Base-by-base conservation (phyloP, 1,140 invertebrate genomes). In the Papilio xuthus region DNA sequence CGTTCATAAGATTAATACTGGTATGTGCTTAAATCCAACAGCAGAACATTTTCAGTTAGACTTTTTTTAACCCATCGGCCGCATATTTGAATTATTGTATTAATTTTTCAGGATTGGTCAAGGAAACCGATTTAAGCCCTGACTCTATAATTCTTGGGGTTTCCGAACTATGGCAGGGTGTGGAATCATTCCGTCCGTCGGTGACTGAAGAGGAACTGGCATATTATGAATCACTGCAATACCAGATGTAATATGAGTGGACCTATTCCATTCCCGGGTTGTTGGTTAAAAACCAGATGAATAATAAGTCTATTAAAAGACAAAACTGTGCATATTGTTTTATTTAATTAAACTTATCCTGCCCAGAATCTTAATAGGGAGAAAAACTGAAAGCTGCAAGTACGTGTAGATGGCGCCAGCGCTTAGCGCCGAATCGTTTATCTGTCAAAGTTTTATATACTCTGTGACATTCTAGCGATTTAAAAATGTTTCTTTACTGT, bases 171-270 rank as follows among this genome's bases (percentile, higher is more conserved):
- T 86, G 83, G 83, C 80, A 88, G 63, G 92, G 89, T 9, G 88
- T 93, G 0, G 86, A 91, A 60, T 77, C 90, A 4, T 93, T 93
- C 80, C 84, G 90, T 26, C 88, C 91, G 0, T 93, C 92, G 1
- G 90, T 93, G 23, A 91, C 90, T 0, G 88, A 92, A 8, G 90
- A 93, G 79, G 92, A 93, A 80, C 75, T 93, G 12, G 80, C 83
- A 0, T 92, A 93, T 79, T 93, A 93, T 67, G 91, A 93, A 77
- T 91, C 92, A n/a, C 81, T 93, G 56, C 87, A 92, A 77, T 82
- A 85, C 77, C 87, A 90, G 84, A 84, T 92, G 80, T 91, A 83
- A 83, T 44, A 44, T n/a, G 37, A 37, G 15, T 41, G 37, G n/a
- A 9, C 18, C 50, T 9, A 53, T 53, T 53, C 50, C 8, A 53